These are phyloP conservation scores for Panurus biarmicus DNA, from an alignment of 2,113 vertebrate species.

Conservation along the genomic window DNA sequence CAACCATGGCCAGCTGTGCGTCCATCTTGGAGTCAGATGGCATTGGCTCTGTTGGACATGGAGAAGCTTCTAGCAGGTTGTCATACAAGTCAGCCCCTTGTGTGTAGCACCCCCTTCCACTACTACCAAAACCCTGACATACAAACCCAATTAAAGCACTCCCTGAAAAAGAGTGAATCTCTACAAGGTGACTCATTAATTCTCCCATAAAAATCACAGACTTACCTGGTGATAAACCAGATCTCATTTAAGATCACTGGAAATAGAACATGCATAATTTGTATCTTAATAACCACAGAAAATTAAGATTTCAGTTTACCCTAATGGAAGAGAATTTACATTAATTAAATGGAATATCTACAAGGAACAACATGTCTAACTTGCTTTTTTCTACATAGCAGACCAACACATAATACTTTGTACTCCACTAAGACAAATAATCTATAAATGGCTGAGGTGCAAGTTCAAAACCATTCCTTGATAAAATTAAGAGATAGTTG, in stretches of 20 bases:
- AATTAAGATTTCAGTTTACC: not conserved
- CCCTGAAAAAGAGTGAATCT: not conserved
- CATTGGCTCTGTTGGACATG: not conserved
- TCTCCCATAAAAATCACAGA: not conserved
- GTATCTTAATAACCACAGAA: not conserved
- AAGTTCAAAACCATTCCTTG: not conserved
- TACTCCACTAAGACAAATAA: not conserved
- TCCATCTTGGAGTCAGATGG: accelerated
- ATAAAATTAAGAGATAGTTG: not conserved
- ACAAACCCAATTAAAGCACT: not conserved
- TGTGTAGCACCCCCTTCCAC: not conserved
- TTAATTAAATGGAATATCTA: not conserved
- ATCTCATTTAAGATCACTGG: not conserved
- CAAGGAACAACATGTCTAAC: not conserved
- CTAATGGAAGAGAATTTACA: not conserved
- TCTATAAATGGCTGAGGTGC: not conserved
- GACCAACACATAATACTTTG: not conserved
- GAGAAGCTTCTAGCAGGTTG: not conserved
- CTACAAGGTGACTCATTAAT: not conserved
- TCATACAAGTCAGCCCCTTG: not conserved
- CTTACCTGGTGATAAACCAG: not conserved
- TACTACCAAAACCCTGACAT: not conserved
- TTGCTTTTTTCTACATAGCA: not conserved
- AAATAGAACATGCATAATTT: not conserved
- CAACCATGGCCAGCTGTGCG: accelerated